Conservation (phyloP, 1,140 invertebrate genomes). For the Drosophila simulans region DNA sequence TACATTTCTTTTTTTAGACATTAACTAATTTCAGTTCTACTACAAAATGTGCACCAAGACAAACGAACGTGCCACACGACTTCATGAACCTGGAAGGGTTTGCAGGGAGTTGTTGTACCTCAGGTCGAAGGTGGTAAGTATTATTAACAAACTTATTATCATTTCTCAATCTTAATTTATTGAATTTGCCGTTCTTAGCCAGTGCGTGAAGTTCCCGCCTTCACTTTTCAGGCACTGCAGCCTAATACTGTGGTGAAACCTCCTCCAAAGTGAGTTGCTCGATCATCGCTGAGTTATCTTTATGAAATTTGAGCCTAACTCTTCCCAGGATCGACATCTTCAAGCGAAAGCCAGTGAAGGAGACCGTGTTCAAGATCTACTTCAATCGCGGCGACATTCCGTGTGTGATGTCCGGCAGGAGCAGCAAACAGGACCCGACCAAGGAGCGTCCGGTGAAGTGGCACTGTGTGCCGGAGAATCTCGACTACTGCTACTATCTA, state of each 20-base stretch:
- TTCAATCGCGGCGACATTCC: conserved; percentile 80
- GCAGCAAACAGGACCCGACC: conserved; percentile 66
- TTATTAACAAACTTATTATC: no score
- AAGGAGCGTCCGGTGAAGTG: conserved; percentile 70
- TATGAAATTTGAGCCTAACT: no score
- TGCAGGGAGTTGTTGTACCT: conserved; percentile 68
- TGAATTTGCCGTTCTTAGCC: conserved; percentile 31
- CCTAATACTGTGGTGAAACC: conserved; percentile 89
- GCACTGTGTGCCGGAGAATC: conserved; percentile 86
- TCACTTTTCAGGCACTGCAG: conserved; percentile 91
- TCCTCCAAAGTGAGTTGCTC: conserved; percentile 84
- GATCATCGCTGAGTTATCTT: no score
- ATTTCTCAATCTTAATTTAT: not conserved
- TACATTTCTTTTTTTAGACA: not conserved
- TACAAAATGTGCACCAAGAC: conserved; percentile 46
- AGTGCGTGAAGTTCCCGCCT: conserved; percentile 89
- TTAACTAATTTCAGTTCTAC: not conserved
- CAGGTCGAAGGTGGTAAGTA: conserved; percentile 61
- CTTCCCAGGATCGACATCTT: conserved; percentile 68
- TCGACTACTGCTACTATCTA: conserved; percentile 97
- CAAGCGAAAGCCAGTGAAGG: conserved; percentile 66
- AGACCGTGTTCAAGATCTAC: conserved; percentile 77
- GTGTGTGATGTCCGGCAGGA: conserved; percentile 50
- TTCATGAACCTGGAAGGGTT: conserved; percentile 68
- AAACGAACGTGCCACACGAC: conserved; percentile 58